phyloP scores from a whole-genome alignment of 1,140 invertebrate species.

The Ylistrum balloti region DNA sequence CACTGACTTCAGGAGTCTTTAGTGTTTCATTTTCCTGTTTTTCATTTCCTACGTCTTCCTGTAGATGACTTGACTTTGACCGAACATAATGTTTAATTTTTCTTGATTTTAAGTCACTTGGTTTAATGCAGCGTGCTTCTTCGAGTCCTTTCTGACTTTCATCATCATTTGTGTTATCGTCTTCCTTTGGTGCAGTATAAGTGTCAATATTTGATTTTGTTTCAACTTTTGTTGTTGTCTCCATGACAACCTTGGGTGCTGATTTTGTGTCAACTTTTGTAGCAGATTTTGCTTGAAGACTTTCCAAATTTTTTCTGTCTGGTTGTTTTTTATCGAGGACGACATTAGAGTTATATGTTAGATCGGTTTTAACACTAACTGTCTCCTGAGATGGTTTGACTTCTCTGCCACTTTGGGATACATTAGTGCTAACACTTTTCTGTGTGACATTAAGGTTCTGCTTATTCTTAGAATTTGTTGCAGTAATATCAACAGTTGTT shows the following conservation, averaged over 20 bases:
- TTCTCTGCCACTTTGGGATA: background rate
- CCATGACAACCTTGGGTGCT: background rate
- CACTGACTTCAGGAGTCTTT: background rate
- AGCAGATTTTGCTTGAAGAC: background rate
- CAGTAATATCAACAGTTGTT: background rate
- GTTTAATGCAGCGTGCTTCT: background rate
- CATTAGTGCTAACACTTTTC: slow-evolving; percentile 16
- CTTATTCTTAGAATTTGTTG: background rate
- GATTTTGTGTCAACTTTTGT: background rate
- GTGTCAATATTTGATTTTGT: slow-evolving; percentile 14
- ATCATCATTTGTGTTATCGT: background rate
- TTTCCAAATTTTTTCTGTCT: background rate
- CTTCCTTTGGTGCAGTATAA: background rate
- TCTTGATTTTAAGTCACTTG: background rate
- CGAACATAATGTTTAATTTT: slow-evolving; percentile 46
- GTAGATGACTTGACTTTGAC: background rate
- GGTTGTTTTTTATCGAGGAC: background rate
- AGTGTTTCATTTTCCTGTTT: background rate
- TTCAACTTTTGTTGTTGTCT: slow-evolving; percentile 20
- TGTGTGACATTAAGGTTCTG: background rate
- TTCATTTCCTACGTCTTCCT: background rate
- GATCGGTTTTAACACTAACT: background rate
- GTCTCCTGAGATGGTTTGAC: background rate
- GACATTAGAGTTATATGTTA: background rate
- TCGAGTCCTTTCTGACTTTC: background rate